Conservation (phyloP, 2,113 vertebrate genomes). For the Platysteira castanea region DNA sequence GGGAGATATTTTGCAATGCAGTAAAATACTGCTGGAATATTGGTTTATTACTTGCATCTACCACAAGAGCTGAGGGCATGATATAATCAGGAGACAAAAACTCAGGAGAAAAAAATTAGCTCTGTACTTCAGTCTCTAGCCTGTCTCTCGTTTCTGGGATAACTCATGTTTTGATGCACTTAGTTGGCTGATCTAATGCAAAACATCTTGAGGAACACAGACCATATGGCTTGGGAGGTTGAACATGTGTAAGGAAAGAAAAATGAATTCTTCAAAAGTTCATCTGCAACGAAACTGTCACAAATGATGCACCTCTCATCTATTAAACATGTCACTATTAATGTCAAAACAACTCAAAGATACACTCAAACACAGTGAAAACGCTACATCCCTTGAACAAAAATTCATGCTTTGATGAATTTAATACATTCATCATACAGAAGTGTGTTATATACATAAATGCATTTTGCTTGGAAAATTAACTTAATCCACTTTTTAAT, state of each 20-base stretch:
- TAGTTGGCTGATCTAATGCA: neutral
- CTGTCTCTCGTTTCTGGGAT: neutral
- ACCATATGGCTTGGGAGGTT: neutral
- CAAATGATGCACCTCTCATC: neutral
- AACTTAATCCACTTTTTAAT: neutral
- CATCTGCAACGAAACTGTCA: neutral
- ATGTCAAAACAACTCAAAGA: constrained; percentile 1
- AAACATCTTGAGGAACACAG: neutral
- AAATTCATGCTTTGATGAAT: neutral
- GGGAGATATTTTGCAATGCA: neutral
- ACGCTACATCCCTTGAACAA: neutral
- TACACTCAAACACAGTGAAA: neutral
- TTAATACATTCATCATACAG: neutral
- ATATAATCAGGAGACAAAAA: neutral
- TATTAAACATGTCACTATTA: neutral
- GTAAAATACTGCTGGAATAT: neutral
- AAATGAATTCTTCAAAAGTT: constrained; percentile 2
- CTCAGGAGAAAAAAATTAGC: neutral
- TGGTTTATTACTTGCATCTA: neutral
- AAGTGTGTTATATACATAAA: neutral
- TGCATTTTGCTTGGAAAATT: neutral
- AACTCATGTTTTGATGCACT: neutral
- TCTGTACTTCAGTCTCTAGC: neutral
- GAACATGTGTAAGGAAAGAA: neutral
- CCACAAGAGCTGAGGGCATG: neutral